Evolutionary conservation across 2,113 vertebrate species (phyloP).

Genomic region (Lophura nycthemera): DNA sequence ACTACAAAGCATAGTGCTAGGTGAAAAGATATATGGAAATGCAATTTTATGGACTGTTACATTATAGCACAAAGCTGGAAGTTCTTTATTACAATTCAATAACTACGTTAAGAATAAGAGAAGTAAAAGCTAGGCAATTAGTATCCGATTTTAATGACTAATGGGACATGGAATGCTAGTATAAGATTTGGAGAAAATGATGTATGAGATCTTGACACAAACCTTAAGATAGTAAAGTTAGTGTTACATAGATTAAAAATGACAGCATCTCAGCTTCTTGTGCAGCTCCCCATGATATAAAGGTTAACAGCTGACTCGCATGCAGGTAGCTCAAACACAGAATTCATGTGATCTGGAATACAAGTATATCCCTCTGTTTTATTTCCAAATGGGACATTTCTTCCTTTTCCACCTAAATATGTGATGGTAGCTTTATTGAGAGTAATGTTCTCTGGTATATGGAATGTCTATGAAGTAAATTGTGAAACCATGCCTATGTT

Average conservation of each 20-base stretch:
- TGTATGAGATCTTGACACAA: background rate
- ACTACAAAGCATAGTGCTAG: background rate
- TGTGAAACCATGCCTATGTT: background rate
- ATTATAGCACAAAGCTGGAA: background rate
- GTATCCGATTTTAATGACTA: background rate
- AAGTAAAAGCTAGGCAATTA: background rate
- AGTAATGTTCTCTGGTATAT: background rate
- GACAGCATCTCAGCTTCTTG: background rate
- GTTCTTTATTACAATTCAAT: background rate
- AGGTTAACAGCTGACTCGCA: background rate
- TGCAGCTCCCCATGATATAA: rapidly evolving
- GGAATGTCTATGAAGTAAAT: background rate
- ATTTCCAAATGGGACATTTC: background rate
- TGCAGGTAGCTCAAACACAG: background rate
- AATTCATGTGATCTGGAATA: background rate
- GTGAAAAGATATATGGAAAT: background rate
- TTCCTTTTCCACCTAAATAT: background rate
- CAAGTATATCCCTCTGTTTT: background rate
- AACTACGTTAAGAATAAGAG: background rate
- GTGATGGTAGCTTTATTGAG: background rate
- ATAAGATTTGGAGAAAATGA: background rate
- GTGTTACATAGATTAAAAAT: background rate
- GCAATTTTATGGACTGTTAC: background rate
- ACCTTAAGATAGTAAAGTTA: background rate
- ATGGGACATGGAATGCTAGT: background rate